Evolutionary conservation across 30 jellyfish, hydroid and myxozoan genomes (phyloP), one percentile per base, ranked within the genome.

Genomic region (Nemopilema nomurai): DNA sequence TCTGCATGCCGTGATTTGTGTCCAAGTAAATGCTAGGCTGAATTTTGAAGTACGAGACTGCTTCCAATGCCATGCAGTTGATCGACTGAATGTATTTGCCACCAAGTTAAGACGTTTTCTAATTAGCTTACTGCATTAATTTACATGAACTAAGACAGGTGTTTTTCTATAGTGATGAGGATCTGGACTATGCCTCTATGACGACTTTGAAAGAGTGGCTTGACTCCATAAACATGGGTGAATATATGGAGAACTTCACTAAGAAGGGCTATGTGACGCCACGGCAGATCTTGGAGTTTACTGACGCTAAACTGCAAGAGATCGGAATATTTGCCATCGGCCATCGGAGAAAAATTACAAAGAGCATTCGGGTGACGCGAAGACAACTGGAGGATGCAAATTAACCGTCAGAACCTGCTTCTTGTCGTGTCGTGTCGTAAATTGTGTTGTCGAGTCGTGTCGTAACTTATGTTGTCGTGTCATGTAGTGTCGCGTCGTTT

Each of bases 171-270:
- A 91, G 98, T 87, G 98, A 92, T 64, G 98, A 92, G 57, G 78
- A 92, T 81, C 68, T 92, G 86, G 96, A 92, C 57, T 92, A 92
- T 51, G 90, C 98, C 70, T 62, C 92, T 0, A 82, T 92, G 97
- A 74, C 87, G 23, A 82, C 96, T 21, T 33, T 92, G 18, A 71
- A 74, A 49, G 96, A 84, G 50, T 92, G 98, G 98, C 91, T 92
- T 24, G 97, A 87, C 67, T 94, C 98, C n/a, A 86, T 93, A 0
- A 88, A 84, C 19, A 93, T 93, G 98, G 92, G 91, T 27, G 97
- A 93, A 31, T 93, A 93, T 74, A 29, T 78, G 0, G 87, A 76
- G 0, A 49, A 63, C 77, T 93, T 93, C 63, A 79, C 86, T 9
- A 80, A 71, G 18, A 66, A 71, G 65, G 97, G 96, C 30, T 80